Base-by-base conservation (phyloP, 2,113 vertebrate genomes). In the Neoarius graeffei region DNA sequence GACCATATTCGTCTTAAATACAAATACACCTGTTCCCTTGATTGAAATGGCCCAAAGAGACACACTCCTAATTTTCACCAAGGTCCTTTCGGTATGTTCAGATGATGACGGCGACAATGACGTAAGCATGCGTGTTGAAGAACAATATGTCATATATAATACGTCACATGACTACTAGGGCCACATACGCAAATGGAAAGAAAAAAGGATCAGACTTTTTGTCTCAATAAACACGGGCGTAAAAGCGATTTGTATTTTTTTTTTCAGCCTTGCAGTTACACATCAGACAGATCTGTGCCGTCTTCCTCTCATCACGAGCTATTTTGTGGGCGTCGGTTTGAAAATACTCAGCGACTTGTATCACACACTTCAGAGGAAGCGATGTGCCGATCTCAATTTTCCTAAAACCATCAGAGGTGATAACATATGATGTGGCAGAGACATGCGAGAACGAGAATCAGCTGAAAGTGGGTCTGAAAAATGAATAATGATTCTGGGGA, bases 241-340 rank as follows among this genome's bases (percentile, higher is more conserved):
- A 42, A 42, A 42, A 42, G 42, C 42, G 4, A 42, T 42, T 42
- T 42, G 4, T 42, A 42, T 54, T 54, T 10, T 54, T 54, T 54
- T 10, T 10, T 54, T 10, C 52, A 74, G 35, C 11, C 4, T n/a
- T n/a, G 10, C 23, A 7, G 27, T 35, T 8, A 17, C 19, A 71
- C 30, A 17, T 27, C 20, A 30, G 54, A 42, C 59, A 14, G 59
- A 81, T 23, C 30, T 23, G 35, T 6, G 5, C 27, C 35, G 13
- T 71, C 27, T 71, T 71, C 59, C 60, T 64, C 1, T 56, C n/a
- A 81, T 10, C 27, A 59, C 9, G 56, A 81, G 27, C 54, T n/a
- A 14, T 83, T 66, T 83, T 83, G 60, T 66, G 81, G 62, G 60
- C 7, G 81, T 42, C 23, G 42, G 81, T 64, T 50, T 67, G 81